Conservation (phyloP, 2,797 vertebrate species). For the Melanotaenia boesemani region DNA sequence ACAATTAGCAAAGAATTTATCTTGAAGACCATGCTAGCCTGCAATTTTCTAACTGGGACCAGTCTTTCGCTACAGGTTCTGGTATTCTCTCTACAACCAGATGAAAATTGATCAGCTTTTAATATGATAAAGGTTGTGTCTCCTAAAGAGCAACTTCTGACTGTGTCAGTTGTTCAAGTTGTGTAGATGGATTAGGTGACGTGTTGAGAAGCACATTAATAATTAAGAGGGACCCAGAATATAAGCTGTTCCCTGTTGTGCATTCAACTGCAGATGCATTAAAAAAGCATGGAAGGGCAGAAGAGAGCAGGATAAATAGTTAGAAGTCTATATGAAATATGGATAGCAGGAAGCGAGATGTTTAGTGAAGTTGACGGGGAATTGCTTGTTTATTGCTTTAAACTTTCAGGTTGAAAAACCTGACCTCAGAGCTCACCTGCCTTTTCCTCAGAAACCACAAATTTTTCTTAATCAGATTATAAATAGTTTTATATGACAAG, state of each 20-base stretch:
- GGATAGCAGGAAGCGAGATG: constrained; percentile 66
- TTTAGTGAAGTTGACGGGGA: constrained; percentile 61
- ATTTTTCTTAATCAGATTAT: neutral
- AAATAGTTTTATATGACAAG: constrained; percentile 7
- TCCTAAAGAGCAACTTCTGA: constrained; percentile 52
- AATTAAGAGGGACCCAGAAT: constrained; percentile 74
- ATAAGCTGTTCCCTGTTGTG: constrained; percentile 78
- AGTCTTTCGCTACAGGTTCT: neutral
- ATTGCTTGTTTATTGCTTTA: constrained; percentile 54
- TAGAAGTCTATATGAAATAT: constrained; percentile 80
- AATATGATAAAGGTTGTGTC: constrained; percentile 45
- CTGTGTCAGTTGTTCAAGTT: constrained; percentile 57
- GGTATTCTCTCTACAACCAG: constrained; percentile 20
- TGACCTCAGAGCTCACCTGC: constrained; percentile 7
- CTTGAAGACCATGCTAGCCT: neutral
- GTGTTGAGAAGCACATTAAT: constrained; percentile 74
- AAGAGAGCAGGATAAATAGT: constrained; percentile 61
- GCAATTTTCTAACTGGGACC: neutral
- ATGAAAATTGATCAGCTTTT: constrained; percentile 54
- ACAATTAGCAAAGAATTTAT: too few relatives aligned
- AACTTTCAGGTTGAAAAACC: constrained; percentile 1
- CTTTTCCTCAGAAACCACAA: neutral
- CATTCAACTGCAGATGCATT: constrained; percentile 72
- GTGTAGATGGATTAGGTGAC: constrained; percentile 66
- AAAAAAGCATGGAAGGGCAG: constrained; percentile 45